A percentile compares a stretch with the other conserved stretches of the same genome.
These are phyloP conservation scores for Miniopterus natalensis DNA, from an alignment of 2,113 vertebrate genomes.

Conservation along the genomic window DNA sequence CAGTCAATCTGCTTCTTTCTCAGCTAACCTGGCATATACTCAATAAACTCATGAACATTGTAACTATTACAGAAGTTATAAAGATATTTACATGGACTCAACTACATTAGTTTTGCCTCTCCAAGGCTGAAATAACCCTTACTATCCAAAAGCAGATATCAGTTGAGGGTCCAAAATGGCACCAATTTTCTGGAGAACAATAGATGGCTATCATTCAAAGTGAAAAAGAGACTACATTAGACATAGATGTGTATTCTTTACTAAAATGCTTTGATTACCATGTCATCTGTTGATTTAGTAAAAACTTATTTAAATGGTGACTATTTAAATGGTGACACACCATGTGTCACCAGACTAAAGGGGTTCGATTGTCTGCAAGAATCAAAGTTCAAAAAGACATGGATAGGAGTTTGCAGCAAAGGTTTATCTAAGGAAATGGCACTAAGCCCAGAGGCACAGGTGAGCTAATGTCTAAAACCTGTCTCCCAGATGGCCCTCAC, in stretches of 20 bases:
- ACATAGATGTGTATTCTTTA: neutral
- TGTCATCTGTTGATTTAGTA: neutral
- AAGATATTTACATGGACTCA: neutral
- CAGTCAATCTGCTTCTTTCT: neutral
- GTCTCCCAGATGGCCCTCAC: neutral
- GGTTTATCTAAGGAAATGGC: neutral
- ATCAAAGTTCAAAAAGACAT: neutral
- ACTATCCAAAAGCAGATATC: neutral
- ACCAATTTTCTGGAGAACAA: neutral
- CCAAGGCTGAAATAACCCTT: neutral
- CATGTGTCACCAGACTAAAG: neutral
- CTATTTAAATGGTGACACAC: neutral
- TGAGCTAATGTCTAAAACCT: neutral
- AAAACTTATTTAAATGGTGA: neutral
- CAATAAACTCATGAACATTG: neutral
- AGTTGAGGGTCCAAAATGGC: neutral
- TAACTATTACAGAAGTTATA: neutral
- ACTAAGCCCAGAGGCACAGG: neutral
- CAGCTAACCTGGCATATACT: neutral
- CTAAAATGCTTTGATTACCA: neutral
- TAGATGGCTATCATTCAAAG: neutral
- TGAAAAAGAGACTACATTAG: neutral
- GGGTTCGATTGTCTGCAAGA: neutral
- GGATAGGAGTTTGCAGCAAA: neutral
- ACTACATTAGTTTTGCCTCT: neutral